phyloP scores from a whole-genome alignment of 2,888 invertebrate species.

The Phaonia tiefii region DNA sequence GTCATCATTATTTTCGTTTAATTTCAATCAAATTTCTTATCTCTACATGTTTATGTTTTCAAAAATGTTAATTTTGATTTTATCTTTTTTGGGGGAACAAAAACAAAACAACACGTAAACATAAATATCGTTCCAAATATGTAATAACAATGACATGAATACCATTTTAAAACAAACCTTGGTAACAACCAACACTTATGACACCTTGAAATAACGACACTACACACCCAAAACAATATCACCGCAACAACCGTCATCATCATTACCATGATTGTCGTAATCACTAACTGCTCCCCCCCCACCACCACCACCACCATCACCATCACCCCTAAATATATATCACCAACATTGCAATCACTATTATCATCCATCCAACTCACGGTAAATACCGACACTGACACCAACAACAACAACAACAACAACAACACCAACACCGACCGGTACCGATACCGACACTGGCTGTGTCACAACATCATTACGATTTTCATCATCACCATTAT shows the following conservation, averaged over 20 bases:
- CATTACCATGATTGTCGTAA: no score
- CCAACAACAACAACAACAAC: not conserved
- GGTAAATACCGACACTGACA: not conserved
- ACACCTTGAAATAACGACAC: not conserved
- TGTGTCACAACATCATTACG: not conserved
- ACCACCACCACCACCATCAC: not conserved
- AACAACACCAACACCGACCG: not conserved
- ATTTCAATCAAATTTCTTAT: constrained; percentile 12
- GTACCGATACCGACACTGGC: not conserved
- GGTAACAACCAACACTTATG: not conserved
- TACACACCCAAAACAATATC: constrained; percentile 1
- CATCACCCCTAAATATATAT: not conserved
- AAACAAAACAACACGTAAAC: constrained; percentile 38
- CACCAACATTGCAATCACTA: no score
- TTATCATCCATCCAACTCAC: not conserved
- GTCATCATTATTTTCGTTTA: constrained; percentile 4
- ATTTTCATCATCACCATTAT: not conserved
- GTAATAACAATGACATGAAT: constrained; percentile 51
- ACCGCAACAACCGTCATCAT: constrained; percentile 35
- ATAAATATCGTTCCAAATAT: no score
- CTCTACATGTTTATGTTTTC: constrained; percentile 68
- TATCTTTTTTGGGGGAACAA: constrained; percentile 38
- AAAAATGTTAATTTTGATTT: constrained; percentile 14
- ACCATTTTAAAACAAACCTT: constrained; percentile 18
- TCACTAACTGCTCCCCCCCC: no score